Conservation (phyloP, 2,113 vertebrate genomes). For the Syrrhaptes paradoxus region DNA sequence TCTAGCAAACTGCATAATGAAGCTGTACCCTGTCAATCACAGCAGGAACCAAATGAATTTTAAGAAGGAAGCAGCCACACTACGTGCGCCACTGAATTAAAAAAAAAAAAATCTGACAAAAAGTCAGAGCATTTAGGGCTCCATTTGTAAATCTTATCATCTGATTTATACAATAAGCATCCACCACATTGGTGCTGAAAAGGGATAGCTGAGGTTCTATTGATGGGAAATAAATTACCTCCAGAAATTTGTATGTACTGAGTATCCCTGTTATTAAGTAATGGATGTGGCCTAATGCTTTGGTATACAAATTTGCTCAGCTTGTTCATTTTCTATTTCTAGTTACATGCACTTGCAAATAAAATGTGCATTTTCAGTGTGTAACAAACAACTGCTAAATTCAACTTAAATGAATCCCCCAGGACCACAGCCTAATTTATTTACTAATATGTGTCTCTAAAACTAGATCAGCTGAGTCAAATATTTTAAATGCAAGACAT, state of each 20-base stretch:
- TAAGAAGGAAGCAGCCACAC: constrained; percentile 66
- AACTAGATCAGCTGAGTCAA: background rate
- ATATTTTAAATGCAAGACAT: background rate
- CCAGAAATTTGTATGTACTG: background rate
- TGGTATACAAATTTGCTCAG: background rate
- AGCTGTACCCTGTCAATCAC: constrained; percentile 80
- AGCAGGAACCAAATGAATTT: constrained; percentile 62
- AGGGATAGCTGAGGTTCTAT: constrained; percentile 33
- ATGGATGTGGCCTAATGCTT: background rate
- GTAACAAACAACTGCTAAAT: background rate
- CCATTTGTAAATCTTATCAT: constrained; percentile 42
- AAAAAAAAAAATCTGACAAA: constrained; percentile 57
- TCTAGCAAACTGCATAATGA: constrained; percentile 78
- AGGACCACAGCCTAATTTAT: background rate
- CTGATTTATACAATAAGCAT: constrained; percentile 54
- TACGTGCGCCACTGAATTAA: constrained; percentile 73
- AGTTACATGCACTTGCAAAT: constrained; percentile 2
- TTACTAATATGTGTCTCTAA: background rate
- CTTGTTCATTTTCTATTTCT: constrained; percentile 33
- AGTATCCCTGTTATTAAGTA: background rate
- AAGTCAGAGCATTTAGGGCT: constrained; percentile 61
- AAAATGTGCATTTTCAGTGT: constrained; percentile 36
- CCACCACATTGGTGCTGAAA: constrained; percentile 11
- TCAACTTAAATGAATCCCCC: background rate
- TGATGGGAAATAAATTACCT: constrained; percentile 48